Base-by-base conservation (phyloP, 2,113 vertebrate species). In the Tachuris rubrigastra region DNA sequence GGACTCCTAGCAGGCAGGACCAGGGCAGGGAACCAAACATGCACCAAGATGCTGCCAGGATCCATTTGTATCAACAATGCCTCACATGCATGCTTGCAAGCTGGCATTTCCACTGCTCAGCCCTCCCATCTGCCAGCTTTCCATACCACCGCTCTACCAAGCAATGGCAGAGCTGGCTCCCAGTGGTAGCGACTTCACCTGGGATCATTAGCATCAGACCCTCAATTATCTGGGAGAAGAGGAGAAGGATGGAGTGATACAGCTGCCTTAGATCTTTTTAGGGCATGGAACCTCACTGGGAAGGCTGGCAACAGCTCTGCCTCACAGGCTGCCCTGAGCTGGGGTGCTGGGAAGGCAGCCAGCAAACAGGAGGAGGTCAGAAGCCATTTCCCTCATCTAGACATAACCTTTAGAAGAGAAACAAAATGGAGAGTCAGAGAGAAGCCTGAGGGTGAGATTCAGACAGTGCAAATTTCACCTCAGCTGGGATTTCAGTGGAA, bases 391-490 rank as follows among this genome's bases (percentile, higher is more conserved):
- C 46, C 60, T 86, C 0, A 8, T 95, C 88, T 81, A 94, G 93
- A 86, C 66, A 84, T 95, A 95, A 96, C 96, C 90, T 95, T 96
- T 95, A 93, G 88, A 95, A 87, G n/a, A 81, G 66, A 96, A 97
- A 89, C 66, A 90, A 94, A 90, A 96, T 90, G 93, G 79, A 88
- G 80, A 93, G 47, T 49, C 9, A 2, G 66, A 90, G 14, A 78
- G 56, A 95, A 95, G 30, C 47, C 49, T 41, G 65, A 75, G 30
- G 47, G 39, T 65, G 52, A 95, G 65, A 81, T 56, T 87, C 84
- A 95, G 80, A 81, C 91, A 95, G 77, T 92, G 94, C 73, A 97
- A 97, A 97, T 97, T 95, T 91, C 91, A 95, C 80, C 41, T 96
- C 96, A 87, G 11, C 86, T 68, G 77, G 80, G 93, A 96, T 24